Evolutionary conservation across 2,888 invertebrate species (phyloP).

Genomic region (Lycocerus yunnanus): DNA sequence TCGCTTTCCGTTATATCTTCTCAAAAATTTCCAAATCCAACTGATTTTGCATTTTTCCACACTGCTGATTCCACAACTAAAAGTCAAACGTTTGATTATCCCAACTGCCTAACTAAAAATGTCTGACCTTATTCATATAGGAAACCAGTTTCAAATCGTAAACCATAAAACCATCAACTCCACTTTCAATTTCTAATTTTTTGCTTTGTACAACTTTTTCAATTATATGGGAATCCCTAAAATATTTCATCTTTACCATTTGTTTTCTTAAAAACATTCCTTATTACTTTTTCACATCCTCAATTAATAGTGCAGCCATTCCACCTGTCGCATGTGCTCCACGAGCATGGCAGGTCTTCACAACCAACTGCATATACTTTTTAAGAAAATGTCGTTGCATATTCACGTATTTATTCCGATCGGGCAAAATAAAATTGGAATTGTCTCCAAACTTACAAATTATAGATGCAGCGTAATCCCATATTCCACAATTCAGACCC

Average conservation of each 20-base stretch:
- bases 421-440: constrained; percentile 66
- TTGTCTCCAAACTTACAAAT: constrained; percentile 65
- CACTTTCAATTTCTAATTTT: constrained; percentile 61
- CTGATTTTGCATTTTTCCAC: constrained; percentile 59
- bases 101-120: not conserved
- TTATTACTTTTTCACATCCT: constrained; percentile 43
- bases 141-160: constrained; percentile 67
- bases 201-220: constrained; percentile 59
- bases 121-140: constrained; percentile 59
- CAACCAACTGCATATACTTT: constrained; percentile 65
- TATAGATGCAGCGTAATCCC: constrained; percentile 74
- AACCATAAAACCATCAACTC: constrained; percentile 73
- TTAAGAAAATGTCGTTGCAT: constrained; percentile 68
- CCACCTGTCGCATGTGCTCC: constrained; percentile 70
- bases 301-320: constrained; percentile 68
- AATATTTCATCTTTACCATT: constrained; percentile 32
- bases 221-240: constrained; percentile 55
- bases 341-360: constrained; percentile 63
- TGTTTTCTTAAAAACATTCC: not conserved
- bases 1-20: constrained; percentile 56
- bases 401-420: constrained; percentile 69
- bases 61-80: constrained; percentile 25
- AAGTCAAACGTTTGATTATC: not conserved
- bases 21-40: constrained; percentile 53
- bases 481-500: constrained; percentile 75